These are phyloP conservation scores for Petaurus breviceps DNA, from an alignment of 2,113 vertebrate genomes.

Conservation along the genomic window DNA sequence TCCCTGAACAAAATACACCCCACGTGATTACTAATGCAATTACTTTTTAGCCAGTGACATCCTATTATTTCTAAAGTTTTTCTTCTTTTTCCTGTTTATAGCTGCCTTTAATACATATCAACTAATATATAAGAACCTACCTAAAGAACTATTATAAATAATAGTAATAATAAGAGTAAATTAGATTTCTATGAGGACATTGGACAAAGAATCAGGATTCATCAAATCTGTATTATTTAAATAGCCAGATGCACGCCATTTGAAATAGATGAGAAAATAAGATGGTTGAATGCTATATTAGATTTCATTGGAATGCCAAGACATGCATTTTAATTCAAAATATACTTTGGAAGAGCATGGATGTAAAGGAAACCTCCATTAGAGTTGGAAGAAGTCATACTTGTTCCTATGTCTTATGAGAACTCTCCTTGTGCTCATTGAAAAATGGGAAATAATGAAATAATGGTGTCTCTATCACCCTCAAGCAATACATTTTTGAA, in stretches of 20 bases:
- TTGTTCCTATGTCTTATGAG: not conserved
- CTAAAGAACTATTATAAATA: not conserved
- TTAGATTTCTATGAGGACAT: not conserved
- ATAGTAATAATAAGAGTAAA: not conserved
- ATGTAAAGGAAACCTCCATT: not conserved
- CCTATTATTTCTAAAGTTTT: slow-evolving; percentile 12
- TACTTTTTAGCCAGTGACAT: not conserved
- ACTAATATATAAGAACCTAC: not conserved
- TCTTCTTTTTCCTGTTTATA: not conserved
- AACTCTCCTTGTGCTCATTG: not conserved
- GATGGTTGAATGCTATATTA: not conserved
- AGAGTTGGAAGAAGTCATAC: not conserved
- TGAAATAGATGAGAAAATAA: slow-evolving; percentile 3
- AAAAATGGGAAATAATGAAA: not conserved
- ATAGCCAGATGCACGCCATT: not conserved
- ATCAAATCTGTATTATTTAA: slow-evolving; percentile 20
- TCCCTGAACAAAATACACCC: not conserved
- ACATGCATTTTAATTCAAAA: slow-evolving; percentile 21
- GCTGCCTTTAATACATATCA: not conserved
- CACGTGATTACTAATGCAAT: not conserved
- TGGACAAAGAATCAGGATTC: not conserved
- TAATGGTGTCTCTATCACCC: not conserved
- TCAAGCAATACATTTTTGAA: not conserved
- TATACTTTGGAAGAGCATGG: slow-evolving; percentile 1
- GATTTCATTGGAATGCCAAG: not conserved